These are phyloP conservation scores for Sminthurides bifidus DNA, from an alignment of 1,140 invertebrate species.

Conservation along the genomic window DNA sequence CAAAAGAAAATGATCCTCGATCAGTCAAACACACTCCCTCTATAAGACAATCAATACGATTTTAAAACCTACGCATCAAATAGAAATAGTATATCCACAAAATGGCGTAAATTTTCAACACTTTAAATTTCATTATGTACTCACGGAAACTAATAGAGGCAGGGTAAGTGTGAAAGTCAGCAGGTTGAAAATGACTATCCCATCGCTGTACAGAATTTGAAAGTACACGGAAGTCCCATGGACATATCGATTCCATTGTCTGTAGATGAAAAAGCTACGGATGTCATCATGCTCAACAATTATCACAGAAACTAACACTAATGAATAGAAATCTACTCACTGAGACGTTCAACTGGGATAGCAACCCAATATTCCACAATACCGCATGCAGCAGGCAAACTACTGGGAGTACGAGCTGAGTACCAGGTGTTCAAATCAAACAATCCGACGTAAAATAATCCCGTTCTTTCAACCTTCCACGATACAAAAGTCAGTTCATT, in stretches of 20 bases:
- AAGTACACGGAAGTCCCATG: slow-evolving; percentile 37
- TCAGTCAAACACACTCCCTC: slow-evolving; percentile 16
- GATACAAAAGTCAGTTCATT: slow-evolving; percentile 16
- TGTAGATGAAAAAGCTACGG: neutral
- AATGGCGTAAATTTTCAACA: neutral
- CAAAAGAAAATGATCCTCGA: slow-evolving; percentile 16
- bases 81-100: neutral
- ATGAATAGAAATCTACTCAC: slow-evolving; percentile 32
- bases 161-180: slow-evolving; percentile 63
- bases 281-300: neutral
- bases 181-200: slow-evolving; percentile 25
- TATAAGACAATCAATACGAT: slow-evolving; percentile 2
- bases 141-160: slow-evolving; percentile 63
- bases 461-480: slow-evolving; percentile 21
- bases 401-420: slow-evolving; percentile 76
- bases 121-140: no score
- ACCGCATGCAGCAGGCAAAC: slow-evolving; percentile 27
- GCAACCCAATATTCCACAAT: slow-evolving; percentile 32
- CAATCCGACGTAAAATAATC: slow-evolving; percentile 36
- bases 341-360: slow-evolving; percentile 15
- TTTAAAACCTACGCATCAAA: neutral
- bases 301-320: neutral
- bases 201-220: slow-evolving; percentile 41
- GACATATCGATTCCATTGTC: slow-evolving; percentile 6
- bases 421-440: slow-evolving; percentile 95